Base-by-base conservation (phyloP, 23 tunicate genomes). In the Pegea sp. region DNA sequence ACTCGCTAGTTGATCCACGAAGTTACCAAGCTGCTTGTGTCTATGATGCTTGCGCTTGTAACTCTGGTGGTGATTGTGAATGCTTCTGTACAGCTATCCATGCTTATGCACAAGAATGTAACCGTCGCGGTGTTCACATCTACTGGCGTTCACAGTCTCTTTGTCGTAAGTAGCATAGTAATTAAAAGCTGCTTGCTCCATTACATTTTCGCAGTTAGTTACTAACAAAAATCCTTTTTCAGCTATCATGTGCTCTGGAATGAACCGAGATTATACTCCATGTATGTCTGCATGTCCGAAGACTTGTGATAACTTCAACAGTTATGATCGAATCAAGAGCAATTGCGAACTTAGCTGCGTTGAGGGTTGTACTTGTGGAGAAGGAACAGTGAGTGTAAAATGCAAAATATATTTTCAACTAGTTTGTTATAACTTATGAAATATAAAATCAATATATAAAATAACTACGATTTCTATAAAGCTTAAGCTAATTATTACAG, bases 241-340 rank as follows among this genome's bases (percentile, higher is more conserved):
- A 81, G 93, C 93, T 24, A 57, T 80, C 54, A 80, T 90, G 76
- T 80, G 89, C 34, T 75, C 60, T 80, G 98, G 89, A 27, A 64
- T 59, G 22, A 43, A 72, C 22, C 61, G 98, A 62, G 89, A 81
- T 2, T 90, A 90, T 44, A 64, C 77, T 24, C 98, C 98, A 22
- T 90, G 98, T 38, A 80, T 90, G 64, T 77, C 91, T n/a, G 98
- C 98, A 19, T 90, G 98, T 43, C 98, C 98, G 11, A 71, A 90
- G 50, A 77, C 98, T 34, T 90, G 98, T 53, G 64, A 68, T 53
- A 90, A 90, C 58, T 90, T 64, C 81, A 72, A 90, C 68, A 48
- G 44, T 46, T 90, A 80, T 54, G 80, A 71, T 24, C 52, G 66
- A 28, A 59, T 90, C 46, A 67, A 64, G 30, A 62, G 33, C 30